Base-by-base conservation (phyloP, 2,888 invertebrate genomes). In the Nymphalis polychloros region DNA sequence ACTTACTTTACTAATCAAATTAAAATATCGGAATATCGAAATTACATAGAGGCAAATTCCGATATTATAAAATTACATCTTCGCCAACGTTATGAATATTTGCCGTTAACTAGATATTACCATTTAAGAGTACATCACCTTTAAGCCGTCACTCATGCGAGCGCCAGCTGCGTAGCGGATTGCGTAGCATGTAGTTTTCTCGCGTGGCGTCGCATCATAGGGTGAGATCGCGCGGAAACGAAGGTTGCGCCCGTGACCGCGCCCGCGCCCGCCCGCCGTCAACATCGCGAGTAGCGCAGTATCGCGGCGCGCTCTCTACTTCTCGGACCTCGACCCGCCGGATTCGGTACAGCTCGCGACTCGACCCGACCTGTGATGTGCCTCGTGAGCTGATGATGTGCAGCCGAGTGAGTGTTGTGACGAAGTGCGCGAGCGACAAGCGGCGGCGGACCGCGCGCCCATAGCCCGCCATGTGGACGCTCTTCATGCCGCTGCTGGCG, bases 171-270 rank as follows among this genome's bases (percentile, higher is more conserved):
- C 81, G 82, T 85, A 79, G 79, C 76, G 75, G 78, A 77, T 77
- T 78, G 78, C 83, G 83, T 86, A 81, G 81, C 80, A 68, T 75
- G 77, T 79, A 79, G 69, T 72, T 69, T 71, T 73, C 73, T 73
- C 73, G 67, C 73, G 68, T 62, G 69, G 69, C 73, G 73, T 66
- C 76, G 78, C 88, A 86, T 84, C 86, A 85, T 81, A 83, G 90
- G 89, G 89, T 87, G 86, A 87, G 87, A 86, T 84, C 86, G 87
- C 81, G 76, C 85, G 86, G 84, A 82, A 84, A 80, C 85, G 88
- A 92, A 91, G 92, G 90, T 91, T 90, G 89, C 87, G 92, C 90
- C 91, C 90, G 87, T 90, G 90, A 90, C 91, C 91, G 89, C 87
- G 83, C 84, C 84, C 85, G 84, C 84, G 80, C 83, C 82, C 84